Percentiles rank a stretch among this genome's conserved stretches.
Evolutionary conservation across 2,888 invertebrate genomes (phyloP).

Genomic region (Apodemia hepburni): DNA sequence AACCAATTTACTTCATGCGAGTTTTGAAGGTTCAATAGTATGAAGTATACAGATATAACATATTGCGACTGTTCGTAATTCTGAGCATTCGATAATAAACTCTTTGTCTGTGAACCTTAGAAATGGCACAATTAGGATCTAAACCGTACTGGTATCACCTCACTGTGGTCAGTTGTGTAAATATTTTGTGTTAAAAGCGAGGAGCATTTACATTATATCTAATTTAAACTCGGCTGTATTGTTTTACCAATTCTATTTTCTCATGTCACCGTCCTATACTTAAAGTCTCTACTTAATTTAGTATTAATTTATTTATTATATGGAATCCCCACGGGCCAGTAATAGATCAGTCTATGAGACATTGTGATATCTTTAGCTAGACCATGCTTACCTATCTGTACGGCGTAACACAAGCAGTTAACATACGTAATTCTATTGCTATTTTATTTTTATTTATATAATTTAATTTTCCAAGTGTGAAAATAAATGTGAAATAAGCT

Average conservation of each 20-base stretch:
- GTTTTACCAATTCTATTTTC: conserved; percentile 47
- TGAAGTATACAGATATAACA: too few relatives aligned
- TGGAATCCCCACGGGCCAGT: conserved; percentile 71
- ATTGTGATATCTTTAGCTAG: conserved; percentile 73
- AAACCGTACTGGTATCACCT: conserved; percentile 53
- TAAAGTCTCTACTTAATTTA: conserved; percentile 75
- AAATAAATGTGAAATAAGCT: conserved; percentile 61
- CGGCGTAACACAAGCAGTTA: conserved; percentile 31
- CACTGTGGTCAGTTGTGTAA: conserved; percentile 66
- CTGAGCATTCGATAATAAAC: too few relatives aligned
- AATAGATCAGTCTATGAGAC: conserved; percentile 72
- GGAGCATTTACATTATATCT: conserved; percentile 62
- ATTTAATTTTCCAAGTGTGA: conserved; percentile 40
- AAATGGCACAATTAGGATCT: too few relatives aligned
- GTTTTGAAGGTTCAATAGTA: too few relatives aligned
- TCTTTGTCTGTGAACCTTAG: too few relatives aligned
- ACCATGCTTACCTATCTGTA: conserved; percentile 39
- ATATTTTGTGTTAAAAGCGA: conserved; percentile 45
- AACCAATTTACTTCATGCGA: too few relatives aligned
- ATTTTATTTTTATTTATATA: conserved; percentile 35
- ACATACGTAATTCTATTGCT: conserved; percentile 44
- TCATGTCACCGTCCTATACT: conserved; percentile 70
- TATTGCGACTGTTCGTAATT: too few relatives aligned
- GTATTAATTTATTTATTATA: conserved; percentile 65
- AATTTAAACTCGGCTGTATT: conserved; percentile 51